These are phyloP conservation scores for Lasiurus borealis DNA, from an alignment of 2,113 vertebrate species.

Conservation along the genomic window DNA sequence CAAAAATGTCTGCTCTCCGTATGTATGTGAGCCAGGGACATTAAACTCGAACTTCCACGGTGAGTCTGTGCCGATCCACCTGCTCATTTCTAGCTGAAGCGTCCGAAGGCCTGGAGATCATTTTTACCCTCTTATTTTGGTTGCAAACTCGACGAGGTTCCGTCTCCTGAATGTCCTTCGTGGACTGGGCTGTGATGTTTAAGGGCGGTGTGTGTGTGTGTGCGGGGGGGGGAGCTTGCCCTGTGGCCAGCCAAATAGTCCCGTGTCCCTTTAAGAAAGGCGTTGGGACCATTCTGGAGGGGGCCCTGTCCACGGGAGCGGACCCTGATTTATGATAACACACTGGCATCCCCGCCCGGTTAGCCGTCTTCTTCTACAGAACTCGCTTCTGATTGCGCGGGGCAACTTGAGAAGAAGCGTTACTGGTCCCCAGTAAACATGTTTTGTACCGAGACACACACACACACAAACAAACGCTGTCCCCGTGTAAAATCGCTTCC, in stretches of 20 bases:
- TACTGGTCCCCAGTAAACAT: no score
- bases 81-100: neutral
- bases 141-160: neutral
- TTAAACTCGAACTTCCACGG: neutral
- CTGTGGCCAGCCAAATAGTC: neutral
- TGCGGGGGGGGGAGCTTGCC: neutral
- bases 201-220: no score
- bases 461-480: slow-evolving; percentile 36
- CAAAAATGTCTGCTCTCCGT: neutral
- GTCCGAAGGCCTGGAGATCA: neutral
- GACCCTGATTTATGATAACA: neutral
- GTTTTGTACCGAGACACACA: neutral
- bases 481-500: neutral
- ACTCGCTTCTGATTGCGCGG: neutral
- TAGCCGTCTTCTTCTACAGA: neutral
- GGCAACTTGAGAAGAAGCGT: neutral
- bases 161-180: neutral
- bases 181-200: neutral
- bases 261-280: neutral
- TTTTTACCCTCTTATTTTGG: neutral
- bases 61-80: neutral
- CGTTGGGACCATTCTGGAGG: neutral
- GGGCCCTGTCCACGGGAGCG: neutral
- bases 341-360: neutral
- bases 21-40: neutral